These are phyloP conservation scores for Oreotrochilus melanogaster DNA, from an alignment of 2,113 vertebrate species.

Conservation along the genomic window DNA sequence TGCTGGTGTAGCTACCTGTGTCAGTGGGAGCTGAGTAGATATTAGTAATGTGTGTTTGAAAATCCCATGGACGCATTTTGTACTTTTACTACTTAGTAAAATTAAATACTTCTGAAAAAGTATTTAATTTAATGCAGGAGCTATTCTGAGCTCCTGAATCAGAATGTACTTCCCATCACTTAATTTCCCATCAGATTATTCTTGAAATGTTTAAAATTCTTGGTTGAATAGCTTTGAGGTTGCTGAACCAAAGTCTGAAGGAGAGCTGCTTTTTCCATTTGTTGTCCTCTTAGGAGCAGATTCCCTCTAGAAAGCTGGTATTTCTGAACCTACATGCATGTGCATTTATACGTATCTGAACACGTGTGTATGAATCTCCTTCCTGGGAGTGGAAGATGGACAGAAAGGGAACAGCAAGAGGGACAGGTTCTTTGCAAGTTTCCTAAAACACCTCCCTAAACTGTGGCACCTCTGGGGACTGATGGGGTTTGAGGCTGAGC, in stretches of 20 bases:
- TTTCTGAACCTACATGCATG: not conserved
- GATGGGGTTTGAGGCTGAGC: not conserved
- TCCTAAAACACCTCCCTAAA: not conserved
- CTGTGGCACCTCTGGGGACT: not conserved
- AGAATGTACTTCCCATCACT: not conserved
- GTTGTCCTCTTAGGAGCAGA: not conserved
- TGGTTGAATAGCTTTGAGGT: not conserved
- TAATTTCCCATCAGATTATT: not conserved
- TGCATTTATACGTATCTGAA: not conserved
- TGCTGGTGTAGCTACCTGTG: not conserved
- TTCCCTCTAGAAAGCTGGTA: not conserved
- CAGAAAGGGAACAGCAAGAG: not conserved
- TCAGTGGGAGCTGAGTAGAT: not conserved
- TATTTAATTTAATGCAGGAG: no score
- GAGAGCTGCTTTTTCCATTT: not conserved
- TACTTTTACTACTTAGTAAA: not conserved
- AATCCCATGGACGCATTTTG: not conserved
- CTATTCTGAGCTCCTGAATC: not conserved
- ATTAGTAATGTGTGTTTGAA: not conserved
- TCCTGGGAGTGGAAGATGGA: not conserved
- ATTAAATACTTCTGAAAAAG: slow-evolving; percentile 16
- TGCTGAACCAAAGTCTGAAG: not conserved
- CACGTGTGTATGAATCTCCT: not conserved
- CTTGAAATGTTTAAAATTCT: not conserved
- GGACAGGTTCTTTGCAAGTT: rapidly evolving